Conservation (phyloP, 2,797 vertebrate species). For the Melanotaenia nigrans region DNA sequence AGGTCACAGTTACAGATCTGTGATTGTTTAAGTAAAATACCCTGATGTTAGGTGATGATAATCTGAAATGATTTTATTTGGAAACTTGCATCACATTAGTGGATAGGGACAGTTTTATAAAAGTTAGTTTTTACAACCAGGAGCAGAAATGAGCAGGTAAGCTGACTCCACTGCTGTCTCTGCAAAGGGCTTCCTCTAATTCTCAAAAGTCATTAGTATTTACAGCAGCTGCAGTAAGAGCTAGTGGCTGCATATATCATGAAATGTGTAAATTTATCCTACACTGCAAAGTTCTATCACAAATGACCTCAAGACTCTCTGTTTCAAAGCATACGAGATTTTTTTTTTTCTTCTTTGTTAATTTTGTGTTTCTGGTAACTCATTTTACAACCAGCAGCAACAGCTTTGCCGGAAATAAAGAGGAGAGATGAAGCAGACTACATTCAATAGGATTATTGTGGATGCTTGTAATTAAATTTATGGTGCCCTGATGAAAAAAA, state of each 20-base stretch:
- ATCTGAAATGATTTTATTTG: conserved; percentile 16
- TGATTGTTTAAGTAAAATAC: conserved; percentile 31
- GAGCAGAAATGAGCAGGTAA: background rate
- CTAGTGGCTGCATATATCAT: background rate
- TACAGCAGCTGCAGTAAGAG: background rate
- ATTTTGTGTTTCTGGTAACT: background rate
- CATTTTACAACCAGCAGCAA: background rate
- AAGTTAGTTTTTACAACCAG: background rate
- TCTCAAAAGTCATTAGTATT: background rate
- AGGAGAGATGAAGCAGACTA: background rate
- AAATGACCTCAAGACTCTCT: background rate
- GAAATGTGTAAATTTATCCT: background rate
- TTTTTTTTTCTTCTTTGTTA: background rate
- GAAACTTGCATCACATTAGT: background rate
- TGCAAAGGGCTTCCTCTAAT: background rate
- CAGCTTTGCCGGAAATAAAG: background rate
- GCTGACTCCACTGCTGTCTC: background rate
- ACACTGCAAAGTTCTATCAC: background rate
- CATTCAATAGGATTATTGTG: background rate
- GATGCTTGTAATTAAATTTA: background rate
- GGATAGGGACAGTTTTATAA: background rate
- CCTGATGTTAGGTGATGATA: conserved; percentile 1
- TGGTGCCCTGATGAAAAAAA: background rate
- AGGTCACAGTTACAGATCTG: conserved; percentile 56
- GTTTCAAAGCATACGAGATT: background rate